Base-by-base conservation (phyloP, 2,113 vertebrate species). In the Rhodinocichla rosea region DNA sequence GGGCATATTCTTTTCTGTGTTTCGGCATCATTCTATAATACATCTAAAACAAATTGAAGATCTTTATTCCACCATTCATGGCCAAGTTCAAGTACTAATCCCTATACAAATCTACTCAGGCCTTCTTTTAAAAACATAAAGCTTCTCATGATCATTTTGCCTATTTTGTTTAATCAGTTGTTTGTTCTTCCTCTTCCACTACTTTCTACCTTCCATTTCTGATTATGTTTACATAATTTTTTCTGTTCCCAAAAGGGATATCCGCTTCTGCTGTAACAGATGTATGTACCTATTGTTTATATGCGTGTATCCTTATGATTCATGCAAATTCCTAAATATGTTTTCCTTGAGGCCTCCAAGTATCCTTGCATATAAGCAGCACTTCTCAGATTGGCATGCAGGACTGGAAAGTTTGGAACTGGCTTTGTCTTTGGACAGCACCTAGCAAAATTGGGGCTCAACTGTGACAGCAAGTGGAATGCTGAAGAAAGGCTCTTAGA, bases 61-160 rank as follows among this genome's bases (percentile, higher is more conserved):
- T 84, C 87, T 90, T 94, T 81, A 53, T 81, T 83, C 32, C 16
- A 11, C 50, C 22, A 8, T 94, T 52, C 35, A 27, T 52, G 24
- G 59, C 79, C 79, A 97, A 94, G 84, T 94, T 95, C 90, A 92
- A 83, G 59, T 93, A 84, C 22, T 14, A 84, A 89, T 84, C 74
- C 40, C 27, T 82, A 21, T 42, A 27, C 70, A 84, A 50, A 84
- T 89, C 56, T 18, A 40, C 63, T 94, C 40, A 57, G 19, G 21
- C 40, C 57, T 89, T 84, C 70, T 32, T 67, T 86, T 91, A 55
- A 91, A 92, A 94, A 40, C 39, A 44, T 76, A 80, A 91, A 83
- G 53, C 52, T 56, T 91, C 71, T 81, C 20, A 40, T 92, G 47
- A 86, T 33, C 21, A 37, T 95, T 91, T 92, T 83, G 35, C 18